phyloP scores from a whole-genome alignment of 1,140 invertebrate species.

The Drosophila athabasca region DNA sequence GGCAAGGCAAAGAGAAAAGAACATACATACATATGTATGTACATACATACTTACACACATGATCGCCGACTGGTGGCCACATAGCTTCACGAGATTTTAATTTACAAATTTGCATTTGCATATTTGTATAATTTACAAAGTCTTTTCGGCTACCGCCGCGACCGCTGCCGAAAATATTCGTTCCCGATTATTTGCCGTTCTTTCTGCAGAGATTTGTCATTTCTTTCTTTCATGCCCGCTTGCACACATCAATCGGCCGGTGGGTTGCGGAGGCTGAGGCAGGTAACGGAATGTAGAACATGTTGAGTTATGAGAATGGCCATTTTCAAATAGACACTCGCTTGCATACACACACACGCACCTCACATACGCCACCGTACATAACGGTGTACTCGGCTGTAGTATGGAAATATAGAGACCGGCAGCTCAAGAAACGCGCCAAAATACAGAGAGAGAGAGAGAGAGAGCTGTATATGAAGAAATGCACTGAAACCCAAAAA shows the following conservation, averaged over 20 bases:
- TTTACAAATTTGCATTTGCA: conserved; percentile 59
- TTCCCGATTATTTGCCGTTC: conserved; percentile 40
- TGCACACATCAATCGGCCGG: conserved; percentile 80
- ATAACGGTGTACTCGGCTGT: neutral
- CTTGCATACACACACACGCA: neutral
- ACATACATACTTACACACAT: neutral
- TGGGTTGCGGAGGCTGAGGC: conserved; percentile 35
- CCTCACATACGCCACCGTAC: neutral
- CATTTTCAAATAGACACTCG: conserved; percentile 1
- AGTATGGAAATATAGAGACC: too few relatives aligned
- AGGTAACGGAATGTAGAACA: conserved; percentile 59
- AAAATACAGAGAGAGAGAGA: conserved; percentile 9
- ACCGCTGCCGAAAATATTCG: conserved; percentile 53
- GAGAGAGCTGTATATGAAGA: neutral
- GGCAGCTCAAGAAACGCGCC: neutral
- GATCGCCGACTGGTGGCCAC: conserved; percentile 4
- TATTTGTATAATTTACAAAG: conserved; percentile 67
- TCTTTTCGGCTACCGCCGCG: conserved; percentile 22
- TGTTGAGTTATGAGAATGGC: conserved; percentile 40
- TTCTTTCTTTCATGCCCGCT: conserved; percentile 75
- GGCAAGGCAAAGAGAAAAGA: too few relatives aligned
- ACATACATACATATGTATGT: neutral
- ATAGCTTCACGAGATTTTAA: conserved; percentile 41
- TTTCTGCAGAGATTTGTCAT: conserved; percentile 68
- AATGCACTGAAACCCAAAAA: too few relatives aligned